Conservation (phyloP, 2,888 invertebrate species). For the Oxytorus armatus region DNA sequence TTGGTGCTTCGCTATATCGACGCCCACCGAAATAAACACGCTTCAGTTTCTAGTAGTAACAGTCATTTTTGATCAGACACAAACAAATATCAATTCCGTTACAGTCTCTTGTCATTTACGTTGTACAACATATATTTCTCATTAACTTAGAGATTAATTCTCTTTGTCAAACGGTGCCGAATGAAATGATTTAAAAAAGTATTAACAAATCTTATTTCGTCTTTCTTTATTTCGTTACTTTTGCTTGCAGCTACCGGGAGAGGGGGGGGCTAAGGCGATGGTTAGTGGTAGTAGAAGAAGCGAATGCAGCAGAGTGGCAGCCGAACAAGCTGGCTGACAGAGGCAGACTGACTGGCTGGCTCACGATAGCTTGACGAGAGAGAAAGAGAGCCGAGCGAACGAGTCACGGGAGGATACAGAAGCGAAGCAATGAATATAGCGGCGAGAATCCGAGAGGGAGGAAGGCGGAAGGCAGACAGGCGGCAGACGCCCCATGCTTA, state of each 20-base stretch:
- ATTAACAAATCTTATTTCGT: constrained; percentile 23
- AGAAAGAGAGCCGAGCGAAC: constrained; percentile 58
- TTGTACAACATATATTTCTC: neutral
- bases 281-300: constrained; percentile 57
- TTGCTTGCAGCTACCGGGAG: neutral
- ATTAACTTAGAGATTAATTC: neutral
- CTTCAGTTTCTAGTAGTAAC: constrained; percentile 6
- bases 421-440: constrained; percentile 52
- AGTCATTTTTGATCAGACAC: constrained; percentile 4
- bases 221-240: constrained; percentile 25
- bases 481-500: constrained; percentile 83
- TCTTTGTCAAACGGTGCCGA: too few relatives aligned
- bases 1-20: too few relatives aligned
- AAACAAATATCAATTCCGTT: too few relatives aligned
- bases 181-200: too few relatives aligned
- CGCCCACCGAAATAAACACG: neutral
- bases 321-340: constrained; percentile 31
- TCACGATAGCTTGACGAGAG: constrained; percentile 44
- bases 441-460: constrained; percentile 65
- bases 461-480: constrained; percentile 83
- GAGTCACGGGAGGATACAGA: constrained; percentile 50
- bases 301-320: constrained; percentile 58
- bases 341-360: constrained; percentile 47
- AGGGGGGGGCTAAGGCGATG: constrained; percentile 24
- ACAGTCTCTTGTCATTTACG: neutral